These are phyloP conservation scores for Bombus fervidus DNA, from an alignment of 1,140 invertebrate genomes.

Conservation along the genomic window DNA sequence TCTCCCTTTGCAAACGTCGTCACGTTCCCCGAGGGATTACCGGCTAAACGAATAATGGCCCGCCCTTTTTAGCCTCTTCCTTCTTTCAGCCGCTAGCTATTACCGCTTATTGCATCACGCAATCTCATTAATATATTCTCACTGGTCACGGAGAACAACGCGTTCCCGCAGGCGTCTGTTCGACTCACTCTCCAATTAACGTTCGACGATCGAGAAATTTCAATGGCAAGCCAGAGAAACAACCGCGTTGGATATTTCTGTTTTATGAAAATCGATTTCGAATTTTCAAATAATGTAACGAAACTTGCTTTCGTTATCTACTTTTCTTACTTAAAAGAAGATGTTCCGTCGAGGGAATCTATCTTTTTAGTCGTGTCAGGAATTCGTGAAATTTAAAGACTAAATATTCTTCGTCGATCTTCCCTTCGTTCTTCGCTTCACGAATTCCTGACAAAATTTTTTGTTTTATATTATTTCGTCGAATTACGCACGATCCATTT, in stretches of 20 bases:
- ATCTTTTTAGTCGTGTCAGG: no score
- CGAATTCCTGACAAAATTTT: no score
- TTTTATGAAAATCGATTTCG: background rate
- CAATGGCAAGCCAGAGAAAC: no score
- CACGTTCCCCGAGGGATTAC: conserved; percentile 50
- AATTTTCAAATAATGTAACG: no score
- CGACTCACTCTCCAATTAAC: background rate
- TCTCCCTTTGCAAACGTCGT: conserved; percentile 46
- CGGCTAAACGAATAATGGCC: conserved; percentile 55
- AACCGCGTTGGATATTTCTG: background rate
- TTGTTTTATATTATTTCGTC: no score
- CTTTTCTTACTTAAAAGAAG: no score
- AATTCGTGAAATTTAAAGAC: no score
- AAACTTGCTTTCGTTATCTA: no score
- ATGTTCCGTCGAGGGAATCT: no score
- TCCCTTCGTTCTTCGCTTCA: no score
- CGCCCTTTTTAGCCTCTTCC: conserved; percentile 6
- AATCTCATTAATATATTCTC: conserved; percentile 47
- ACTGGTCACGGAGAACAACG: background rate
- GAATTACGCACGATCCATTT: no score
- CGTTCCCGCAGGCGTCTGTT: background rate
- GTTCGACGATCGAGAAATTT: conserved; percentile 20
- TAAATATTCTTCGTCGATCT: no score
- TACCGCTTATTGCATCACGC: conserved; percentile 52
- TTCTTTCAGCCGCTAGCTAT: conserved; percentile 2